Evolutionary conservation across 2,113 vertebrate genomes (phyloP).

Genomic region (Nannospalax galili): DNA sequence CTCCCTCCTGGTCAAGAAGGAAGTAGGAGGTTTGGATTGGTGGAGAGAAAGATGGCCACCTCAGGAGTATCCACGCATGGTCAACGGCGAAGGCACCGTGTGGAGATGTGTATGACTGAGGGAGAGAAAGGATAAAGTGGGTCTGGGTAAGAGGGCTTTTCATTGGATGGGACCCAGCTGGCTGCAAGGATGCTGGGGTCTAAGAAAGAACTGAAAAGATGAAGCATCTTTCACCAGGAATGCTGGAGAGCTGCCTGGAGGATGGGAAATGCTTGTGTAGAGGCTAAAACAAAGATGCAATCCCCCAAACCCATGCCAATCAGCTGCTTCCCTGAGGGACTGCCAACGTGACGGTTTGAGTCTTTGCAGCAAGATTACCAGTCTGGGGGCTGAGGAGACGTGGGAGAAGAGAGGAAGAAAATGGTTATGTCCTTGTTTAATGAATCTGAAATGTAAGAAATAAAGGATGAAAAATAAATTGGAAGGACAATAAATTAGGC

Average conservation of each 20-base stretch:
- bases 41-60: not conserved
- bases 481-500: conserved; percentile 20
- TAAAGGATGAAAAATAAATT: not conserved
- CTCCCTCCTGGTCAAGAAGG: not conserved
- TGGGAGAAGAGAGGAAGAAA: not conserved
- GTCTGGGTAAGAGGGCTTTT: not conserved
- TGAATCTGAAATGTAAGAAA: not conserved
- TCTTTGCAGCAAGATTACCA: not conserved
- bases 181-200: not conserved
- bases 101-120: not conserved
- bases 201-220: not conserved
- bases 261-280: not conserved
- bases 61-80: accelerated
- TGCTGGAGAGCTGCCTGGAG: not conserved
- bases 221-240: not conserved
- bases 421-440: not conserved
- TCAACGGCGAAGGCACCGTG: accelerated
- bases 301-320: not conserved
- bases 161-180: not conserved
- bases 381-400: not conserved
- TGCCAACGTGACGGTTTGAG: not conserved
- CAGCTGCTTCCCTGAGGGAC: not conserved
- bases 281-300: not conserved
- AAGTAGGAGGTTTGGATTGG: not conserved
- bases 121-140: not conserved